A percentile compares a stretch with the other conserved stretches of the same genome.
phyloP scores from a whole-genome alignment of 2,797 vertebrate genomes.

The Acipenser transmontanus region DNA sequence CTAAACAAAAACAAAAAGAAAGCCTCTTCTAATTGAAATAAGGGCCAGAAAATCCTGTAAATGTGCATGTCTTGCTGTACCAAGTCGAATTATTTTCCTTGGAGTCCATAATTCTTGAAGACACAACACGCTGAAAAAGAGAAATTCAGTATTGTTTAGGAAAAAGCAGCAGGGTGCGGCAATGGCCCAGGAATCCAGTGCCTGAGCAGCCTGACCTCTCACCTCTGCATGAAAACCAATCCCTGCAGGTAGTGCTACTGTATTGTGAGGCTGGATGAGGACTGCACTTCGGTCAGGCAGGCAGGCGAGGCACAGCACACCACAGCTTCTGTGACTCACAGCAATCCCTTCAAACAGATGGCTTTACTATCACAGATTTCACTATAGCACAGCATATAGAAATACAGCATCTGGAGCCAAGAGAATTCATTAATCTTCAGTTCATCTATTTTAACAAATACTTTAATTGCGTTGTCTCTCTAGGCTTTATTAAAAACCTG shows the following conservation, averaged over 20 bases:
- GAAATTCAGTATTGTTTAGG: background rate
- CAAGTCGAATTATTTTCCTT: background rate
- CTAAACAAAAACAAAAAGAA: too few species aligned
- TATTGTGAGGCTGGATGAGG: background rate
- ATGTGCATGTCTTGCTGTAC: background rate
- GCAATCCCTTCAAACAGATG: slow-evolving; percentile 2
- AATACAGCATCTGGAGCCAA: too few species aligned
- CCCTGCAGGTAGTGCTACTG: slow-evolving; percentile 23
- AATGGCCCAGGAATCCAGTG: background rate
- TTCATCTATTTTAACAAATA: too few species aligned
- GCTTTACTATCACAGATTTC: slow-evolving; percentile 6
- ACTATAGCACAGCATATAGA: background rate
- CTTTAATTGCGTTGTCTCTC: too few species aligned
- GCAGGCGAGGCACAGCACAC: background rate
- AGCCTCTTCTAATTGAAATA: slow-evolving; percentile 16
- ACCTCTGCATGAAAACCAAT: slow-evolving; percentile 15
- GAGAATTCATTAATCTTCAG: too few species aligned
- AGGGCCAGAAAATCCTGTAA: slow-evolving; percentile 15
- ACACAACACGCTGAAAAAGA: background rate
- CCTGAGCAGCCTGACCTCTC: background rate
- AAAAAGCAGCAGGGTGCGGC: background rate
- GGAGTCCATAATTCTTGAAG: background rate
- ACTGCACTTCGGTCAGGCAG: background rate
- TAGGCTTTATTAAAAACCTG: too few species aligned
- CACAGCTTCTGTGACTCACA: background rate